These are phyloP conservation scores for Eulemur coronatus DNA, from an alignment of 2,797 vertebrate genomes.

Conservation along the genomic window DNA sequence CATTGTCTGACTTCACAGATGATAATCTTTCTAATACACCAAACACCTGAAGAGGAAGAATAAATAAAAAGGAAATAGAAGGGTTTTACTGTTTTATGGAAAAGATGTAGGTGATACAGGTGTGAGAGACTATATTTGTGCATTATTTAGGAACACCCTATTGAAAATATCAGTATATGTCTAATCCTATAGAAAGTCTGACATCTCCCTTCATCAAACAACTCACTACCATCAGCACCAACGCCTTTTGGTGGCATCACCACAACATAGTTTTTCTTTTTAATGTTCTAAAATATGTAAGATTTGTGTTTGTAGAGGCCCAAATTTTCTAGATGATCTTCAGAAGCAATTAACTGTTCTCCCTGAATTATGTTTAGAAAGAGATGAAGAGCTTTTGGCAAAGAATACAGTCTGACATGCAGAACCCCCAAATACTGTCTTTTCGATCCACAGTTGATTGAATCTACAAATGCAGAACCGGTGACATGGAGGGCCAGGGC, in stretches of 20 bases:
- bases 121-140: neutral
- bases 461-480: neutral
- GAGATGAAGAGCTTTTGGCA: neutral
- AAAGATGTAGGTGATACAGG: neutral
- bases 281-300: constrained; percentile 1
- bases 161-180: neutral
- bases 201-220: neutral
- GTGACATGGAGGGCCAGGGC: neutral
- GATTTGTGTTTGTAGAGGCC: neutral
- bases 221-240: neutral
- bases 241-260: neutral
- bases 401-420: neutral
- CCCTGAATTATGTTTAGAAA: neutral
- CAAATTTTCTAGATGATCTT: constrained; percentile 5
- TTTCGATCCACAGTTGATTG: neutral
- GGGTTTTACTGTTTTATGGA: neutral
- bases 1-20: neutral
- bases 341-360: constrained; percentile 6
- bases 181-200: neutral
- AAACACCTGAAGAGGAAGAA: neutral
- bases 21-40: neutral
- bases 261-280: constrained; percentile 1
- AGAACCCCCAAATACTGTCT: neutral
- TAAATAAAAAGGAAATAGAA: neutral
- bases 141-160: neutral